Percentiles rank a stretch among this genome's conserved stretches.
Evolutionary conservation across 1,140 invertebrate species (phyloP).

Genomic region (Lepidurus couesii): DNA sequence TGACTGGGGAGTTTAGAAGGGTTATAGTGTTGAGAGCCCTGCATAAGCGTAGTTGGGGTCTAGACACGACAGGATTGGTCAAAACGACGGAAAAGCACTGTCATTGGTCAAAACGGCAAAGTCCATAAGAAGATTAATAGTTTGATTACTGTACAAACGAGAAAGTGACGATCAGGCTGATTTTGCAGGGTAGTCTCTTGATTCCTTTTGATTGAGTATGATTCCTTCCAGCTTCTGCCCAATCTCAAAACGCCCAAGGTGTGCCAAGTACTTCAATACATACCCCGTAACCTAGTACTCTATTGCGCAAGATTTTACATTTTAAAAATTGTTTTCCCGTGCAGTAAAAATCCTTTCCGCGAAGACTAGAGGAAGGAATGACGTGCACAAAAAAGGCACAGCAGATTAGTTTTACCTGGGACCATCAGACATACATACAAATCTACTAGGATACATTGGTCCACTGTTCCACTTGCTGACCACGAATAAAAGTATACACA

Average conservation of each 20-base stretch:
- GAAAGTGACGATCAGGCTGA: too few species aligned
- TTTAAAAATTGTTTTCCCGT: slow-evolving; percentile 12
- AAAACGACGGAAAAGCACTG: too few species aligned
- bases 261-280: not conserved
- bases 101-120: too few species aligned
- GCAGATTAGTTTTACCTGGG: slow-evolving; percentile 4
- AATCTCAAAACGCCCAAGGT: not conserved
- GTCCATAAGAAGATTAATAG: too few species aligned
- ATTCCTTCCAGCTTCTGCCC: not conserved
- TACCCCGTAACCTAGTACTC: not conserved
- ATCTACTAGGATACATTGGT: not conserved
- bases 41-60: too few species aligned
- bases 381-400: slow-evolving; percentile 12
- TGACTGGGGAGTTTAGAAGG: too few species aligned
- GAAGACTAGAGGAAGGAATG: slow-evolving; percentile 21
- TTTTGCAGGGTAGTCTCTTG: too few species aligned
- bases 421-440: not conserved
- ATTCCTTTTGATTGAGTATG: too few species aligned
- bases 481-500: not conserved
- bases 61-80: too few species aligned
- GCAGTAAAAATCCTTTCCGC: not conserved
- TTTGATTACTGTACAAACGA: too few species aligned
- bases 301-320: not conserved
- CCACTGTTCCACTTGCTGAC: not conserved
- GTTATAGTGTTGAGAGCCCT: too few species aligned